Base-by-base conservation (phyloP, 2,113 vertebrate genomes). In the Oreocharis arfaki region DNA sequence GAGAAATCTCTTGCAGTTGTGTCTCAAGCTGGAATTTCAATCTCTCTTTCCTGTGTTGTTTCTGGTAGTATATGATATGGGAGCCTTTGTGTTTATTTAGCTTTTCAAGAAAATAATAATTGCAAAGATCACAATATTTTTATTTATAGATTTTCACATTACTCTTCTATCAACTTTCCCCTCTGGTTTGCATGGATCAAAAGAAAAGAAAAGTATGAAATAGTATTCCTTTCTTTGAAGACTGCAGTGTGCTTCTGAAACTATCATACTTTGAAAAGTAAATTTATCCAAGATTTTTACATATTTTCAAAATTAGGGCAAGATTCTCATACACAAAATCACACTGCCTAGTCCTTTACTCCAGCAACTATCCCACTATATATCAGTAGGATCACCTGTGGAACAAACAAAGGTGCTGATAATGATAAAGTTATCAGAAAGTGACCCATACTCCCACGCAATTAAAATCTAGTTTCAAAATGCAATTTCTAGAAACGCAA, bases 401-500 rank as follows among this genome's bases (percentile, higher is more conserved):
- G 71, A 92, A 90, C 64, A 97, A 95, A 92, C 65, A 96, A 95
- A 95, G 75, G 88, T 89, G 93, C 93, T 87, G 82, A 87, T 35
- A 79, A 88, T 56, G 60, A 60, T 37, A 42, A 94, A 70, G 52
- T 92, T 94, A 96, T 17, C 16, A 22, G 42, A 90, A 91, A 91
- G 59, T 50, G 90, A 84, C 59, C 79, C 82, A 76, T 41, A 61
- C n/a, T 93, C 53, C 44, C 15, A 13, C 61, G 56, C 88, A 96
- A 78, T 81, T 96, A 70, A 90, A 95, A 71, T 77, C 68, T 82
- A 97, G 52, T 83, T 97, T 97, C 95, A 97, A 97, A 96, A 97
- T 41, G 97, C 96, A 97, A 95, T 95, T 96, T 85, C 96, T 92
- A 97, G 94, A 97, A 96, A 98, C 0, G 68, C 97, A 98, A 98